Evolutionary conservation across 2,113 vertebrate genomes (phyloP), one percentile per base, ranked within the genome.

Genomic region (Mormyrus iriodes): DNA sequence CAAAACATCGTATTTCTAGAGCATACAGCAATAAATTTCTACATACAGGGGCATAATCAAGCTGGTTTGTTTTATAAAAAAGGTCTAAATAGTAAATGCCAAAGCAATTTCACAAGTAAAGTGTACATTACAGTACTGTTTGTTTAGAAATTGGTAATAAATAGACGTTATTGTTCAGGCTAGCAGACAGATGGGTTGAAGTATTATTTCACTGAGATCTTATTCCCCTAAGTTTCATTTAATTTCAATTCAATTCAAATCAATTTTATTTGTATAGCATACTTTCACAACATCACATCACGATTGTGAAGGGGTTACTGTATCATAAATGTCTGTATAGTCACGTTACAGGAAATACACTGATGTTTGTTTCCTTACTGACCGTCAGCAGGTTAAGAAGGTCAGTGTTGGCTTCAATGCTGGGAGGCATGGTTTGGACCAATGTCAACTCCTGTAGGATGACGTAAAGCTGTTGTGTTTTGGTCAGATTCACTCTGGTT

Each of bases 381-480:
- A 98, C 97, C 90, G 96, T 98, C 3, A 98, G 96, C 85, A 98
- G 91, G 93, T 97, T 98, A 90, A 98, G 94, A 83, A 98, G 95
- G 90, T 98, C 97, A 0, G 94, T 94, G 93, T 97, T 98, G 88
- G 97, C 96, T 0, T 97, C 96, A 0, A 97, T 92, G 0, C 91
- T 95, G 0, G 97, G 97, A 0, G 96, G 93, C 0, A 95, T 94
- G 91, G 92, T 96, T 91, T 97, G 97, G 76, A 97, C 95, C 90
- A 96, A 93, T 3, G 96, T 95, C 92, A 98, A 94, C 92, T 97
- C 97, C 83, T 97, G 96, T 31, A 98, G 95, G 92, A 97, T 98
- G 90, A 94, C 90, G 69, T 97, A 97, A 21, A 98, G 96, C 93
- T 98, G 97, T 87, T 97, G 97, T 93, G 96, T 96, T 93, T 98